A percentile compares a stretch with the other conserved stretches of the same genome.
phyloP scores from a whole-genome alignment of 2,888 invertebrate species.

The Brachyptera risi region DNA sequence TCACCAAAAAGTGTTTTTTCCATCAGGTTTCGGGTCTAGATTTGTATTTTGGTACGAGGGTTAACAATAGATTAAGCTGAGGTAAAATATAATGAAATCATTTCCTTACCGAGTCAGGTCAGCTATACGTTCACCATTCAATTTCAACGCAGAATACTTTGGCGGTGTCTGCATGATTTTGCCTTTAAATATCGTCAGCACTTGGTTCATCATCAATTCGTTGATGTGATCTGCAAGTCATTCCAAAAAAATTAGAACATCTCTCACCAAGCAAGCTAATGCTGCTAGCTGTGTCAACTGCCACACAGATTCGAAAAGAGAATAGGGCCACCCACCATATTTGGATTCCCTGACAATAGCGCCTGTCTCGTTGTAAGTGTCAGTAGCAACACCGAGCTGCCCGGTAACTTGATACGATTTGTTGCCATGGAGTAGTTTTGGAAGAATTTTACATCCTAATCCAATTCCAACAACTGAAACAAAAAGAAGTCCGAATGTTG shows the following conservation, averaged over 20 bases:
- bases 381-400: conserved; percentile 36
- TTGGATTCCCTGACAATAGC: conserved; percentile 34
- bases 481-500: neutral
- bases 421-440: conserved; percentile 35
- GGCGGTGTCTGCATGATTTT: conserved; percentile 37
- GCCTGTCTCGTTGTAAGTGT: conserved; percentile 38
- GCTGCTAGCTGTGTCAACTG: neutral
- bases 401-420: conserved; percentile 38
- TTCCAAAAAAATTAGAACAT: neutral
- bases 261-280: neutral
- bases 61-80: no score
- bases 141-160: conserved; percentile 36
- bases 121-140: conserved; percentile 34
- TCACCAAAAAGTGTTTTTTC: no score
- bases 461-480: conserved; percentile 38
- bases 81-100: no score
- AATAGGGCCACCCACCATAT: conserved; percentile 38
- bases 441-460: conserved; percentile 37
- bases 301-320: neutral
- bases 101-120: conserved; percentile 36
- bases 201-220: conserved; percentile 32
- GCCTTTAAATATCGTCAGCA: conserved; percentile 35
- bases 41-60: no score
- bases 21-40: no score
- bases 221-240: conserved; percentile 37